Conservation (phyloP, 2,888 invertebrate species). For the Protonemura montana region DNA sequence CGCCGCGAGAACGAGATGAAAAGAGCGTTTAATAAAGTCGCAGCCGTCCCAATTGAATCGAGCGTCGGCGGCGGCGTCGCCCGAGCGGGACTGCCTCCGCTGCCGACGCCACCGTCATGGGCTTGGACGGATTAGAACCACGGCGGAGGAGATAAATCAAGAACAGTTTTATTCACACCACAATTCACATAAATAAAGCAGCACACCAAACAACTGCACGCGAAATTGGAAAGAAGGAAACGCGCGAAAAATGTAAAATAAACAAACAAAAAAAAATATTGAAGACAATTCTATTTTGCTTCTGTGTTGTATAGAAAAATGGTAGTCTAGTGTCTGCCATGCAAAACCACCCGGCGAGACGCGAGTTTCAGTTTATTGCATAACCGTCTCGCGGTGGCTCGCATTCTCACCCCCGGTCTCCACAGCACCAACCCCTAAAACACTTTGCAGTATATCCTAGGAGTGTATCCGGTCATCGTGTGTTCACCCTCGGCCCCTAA, state of each 20-base stretch:
- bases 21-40: constrained; percentile 42
- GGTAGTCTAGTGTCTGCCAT: constrained; percentile 27
- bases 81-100: constrained; percentile 14
- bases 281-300: constrained; percentile 39
- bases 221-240: constrained; percentile 42
- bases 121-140: constrained; percentile 36
- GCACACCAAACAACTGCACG: constrained; percentile 39
- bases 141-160: constrained; percentile 35
- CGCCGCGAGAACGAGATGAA: constrained; percentile 38
- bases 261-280: constrained; percentile 34
- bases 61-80: background rate
- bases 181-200: constrained; percentile 41
- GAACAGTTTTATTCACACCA: constrained; percentile 38
- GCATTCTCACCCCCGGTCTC: constrained; percentile 22
- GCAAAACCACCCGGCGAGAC: constrained; percentile 38
- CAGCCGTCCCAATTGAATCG: constrained; percentile 8
- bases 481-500: constrained; percentile 29
- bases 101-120: background rate
- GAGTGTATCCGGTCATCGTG: constrained; percentile 36
- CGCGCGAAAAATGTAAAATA: constrained; percentile 18
- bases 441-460: constrained; percentile 41
- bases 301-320: background rate
- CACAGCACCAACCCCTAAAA: constrained; percentile 20
- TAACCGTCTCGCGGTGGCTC: constrained; percentile 34
- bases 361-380: constrained; percentile 32